phyloP scores from a whole-genome alignment of 2,797 vertebrate genomes.

The Eurystomus glaucurus region DNA sequence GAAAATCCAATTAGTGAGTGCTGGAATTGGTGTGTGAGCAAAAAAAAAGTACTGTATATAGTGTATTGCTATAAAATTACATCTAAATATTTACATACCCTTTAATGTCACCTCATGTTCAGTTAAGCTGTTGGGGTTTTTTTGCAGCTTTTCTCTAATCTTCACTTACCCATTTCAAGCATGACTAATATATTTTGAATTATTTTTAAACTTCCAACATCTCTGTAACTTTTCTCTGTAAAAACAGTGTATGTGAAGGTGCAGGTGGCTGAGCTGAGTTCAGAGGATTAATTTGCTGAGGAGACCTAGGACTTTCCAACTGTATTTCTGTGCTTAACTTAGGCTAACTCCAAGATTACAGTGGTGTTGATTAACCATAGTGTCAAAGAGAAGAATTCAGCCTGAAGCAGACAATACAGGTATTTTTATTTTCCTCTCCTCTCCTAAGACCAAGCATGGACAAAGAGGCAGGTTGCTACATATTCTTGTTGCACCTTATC shows the following conservation, averaged over 20 bases:
- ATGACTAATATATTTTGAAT: slow-evolving; percentile 24
- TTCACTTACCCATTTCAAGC: slow-evolving; percentile 39
- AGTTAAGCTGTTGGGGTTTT: background rate
- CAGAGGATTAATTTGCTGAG: slow-evolving; percentile 30
- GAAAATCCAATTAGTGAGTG: background rate
- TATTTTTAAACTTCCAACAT: slow-evolving; percentile 56
- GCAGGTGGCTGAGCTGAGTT: slow-evolving; percentile 52
- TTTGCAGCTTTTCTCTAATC: slow-evolving; percentile 22
- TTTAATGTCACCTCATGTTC: slow-evolving; percentile 40
- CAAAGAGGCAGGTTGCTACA: slow-evolving; percentile 48
- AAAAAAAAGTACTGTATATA: slow-evolving; percentile 35
- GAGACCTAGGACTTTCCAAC: slow-evolving; percentile 42
- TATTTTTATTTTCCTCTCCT: slow-evolving; percentile 41
- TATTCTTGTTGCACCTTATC: slow-evolving; percentile 61
- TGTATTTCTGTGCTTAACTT: slow-evolving; percentile 43
- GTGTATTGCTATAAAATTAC: slow-evolving; percentile 4
- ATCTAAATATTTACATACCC: slow-evolving; percentile 48
- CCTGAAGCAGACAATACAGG: background rate
- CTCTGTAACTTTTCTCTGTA: background rate
- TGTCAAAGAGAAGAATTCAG: slow-evolving; percentile 41
- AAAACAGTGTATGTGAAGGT: background rate
- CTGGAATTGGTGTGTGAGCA: background rate
- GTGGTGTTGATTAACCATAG: slow-evolving; percentile 12
- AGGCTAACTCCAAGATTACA: slow-evolving; percentile 19
- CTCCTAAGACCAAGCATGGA: background rate